phyloP scores from a whole-genome alignment of 2,797 vertebrate species.

The Oreochromis mossambicus region DNA sequence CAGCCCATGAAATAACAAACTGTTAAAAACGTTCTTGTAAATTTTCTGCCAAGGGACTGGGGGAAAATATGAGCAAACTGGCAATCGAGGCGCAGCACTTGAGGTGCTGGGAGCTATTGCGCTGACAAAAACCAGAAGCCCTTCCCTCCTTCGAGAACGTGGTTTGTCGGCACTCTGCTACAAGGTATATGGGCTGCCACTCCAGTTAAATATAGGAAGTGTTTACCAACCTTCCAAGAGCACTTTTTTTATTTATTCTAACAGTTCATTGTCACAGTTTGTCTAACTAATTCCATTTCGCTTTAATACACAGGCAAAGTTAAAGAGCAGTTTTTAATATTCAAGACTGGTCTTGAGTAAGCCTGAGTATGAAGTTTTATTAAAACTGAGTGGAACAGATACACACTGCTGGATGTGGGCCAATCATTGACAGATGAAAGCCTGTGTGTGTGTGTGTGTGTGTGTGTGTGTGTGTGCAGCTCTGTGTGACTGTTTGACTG shows the following conservation, averaged over 20 bases:
- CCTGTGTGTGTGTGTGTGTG: slow-evolving; percentile 2
- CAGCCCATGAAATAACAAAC: slow-evolving; percentile 64
- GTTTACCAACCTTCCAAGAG: slow-evolving; percentile 42
- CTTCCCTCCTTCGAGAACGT: slow-evolving; percentile 2
- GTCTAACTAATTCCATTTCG: neutral
- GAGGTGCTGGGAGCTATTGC: slow-evolving; percentile 36
- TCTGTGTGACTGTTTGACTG: slow-evolving; percentile 28
- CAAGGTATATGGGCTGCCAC: slow-evolving; percentile 1
- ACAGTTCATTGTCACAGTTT: neutral
- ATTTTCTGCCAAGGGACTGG: slow-evolving; percentile 32
- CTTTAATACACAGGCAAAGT: neutral
- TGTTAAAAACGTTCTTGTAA: slow-evolving; percentile 60
- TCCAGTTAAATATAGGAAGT: slow-evolving; percentile 46
- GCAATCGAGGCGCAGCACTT: slow-evolving; percentile 43
- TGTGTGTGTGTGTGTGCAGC: slow-evolving; percentile 8
- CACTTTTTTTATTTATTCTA: slow-evolving; percentile 18
- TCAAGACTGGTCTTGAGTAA: neutral
- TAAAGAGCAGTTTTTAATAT: neutral
- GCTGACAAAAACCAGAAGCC: slow-evolving; percentile 57
- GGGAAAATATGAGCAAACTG: slow-evolving; percentile 56
- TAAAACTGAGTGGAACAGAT: slow-evolving; percentile 11
- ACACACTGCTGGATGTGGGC: slow-evolving; percentile 24
- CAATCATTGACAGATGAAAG: slow-evolving; percentile 53
- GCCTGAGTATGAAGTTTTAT: slow-evolving; percentile 6
- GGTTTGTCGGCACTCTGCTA: slow-evolving; percentile 22